Evolutionary conservation across 2,113 vertebrate genomes (phyloP), one percentile per base, ranked within the genome.

Genomic region (Megaptera novaeangliae): DNA sequence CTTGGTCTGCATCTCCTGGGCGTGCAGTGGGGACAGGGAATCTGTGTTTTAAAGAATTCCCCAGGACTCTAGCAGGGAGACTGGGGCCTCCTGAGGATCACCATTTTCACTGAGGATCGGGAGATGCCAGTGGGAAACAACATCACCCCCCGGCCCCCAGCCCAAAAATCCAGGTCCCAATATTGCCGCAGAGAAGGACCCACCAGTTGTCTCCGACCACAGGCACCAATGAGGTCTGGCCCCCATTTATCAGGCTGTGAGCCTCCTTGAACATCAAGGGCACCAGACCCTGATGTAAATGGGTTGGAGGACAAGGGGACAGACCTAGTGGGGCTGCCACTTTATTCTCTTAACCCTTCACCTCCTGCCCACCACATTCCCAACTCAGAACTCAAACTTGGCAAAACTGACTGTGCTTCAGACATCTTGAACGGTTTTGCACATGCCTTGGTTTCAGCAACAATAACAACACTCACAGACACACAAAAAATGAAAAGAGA

Each of bases 401-500:
- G 31, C 44, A 41, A 49, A 49, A 61, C 41, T 5, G 11, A 49
- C 77, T 0, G 6, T 0, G 12, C 23, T 31, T 81, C n/a, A 2
- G 59, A 46, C 95, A 92, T 96, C 91, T 87, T 92, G 96, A 96
- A 88, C 83, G 72, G 52, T 46, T 98, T 95, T 72, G 64, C 74
- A 44, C 91, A 75, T 1, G 63, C 55, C 52, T 85, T 6, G 59
- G 44, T 69, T 91, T 95, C 27, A 74, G 85, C 71, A 86, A 34
- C 61, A 96, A 86, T 63, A 93, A 91, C 93, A 71, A 49, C 31
- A 52, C 31, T 61, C 69, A 41, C 34, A 75, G 77, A n/a, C 46
- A 36, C 85, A 74, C 83, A 49, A n/a, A 94, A 94, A 88, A 74
- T 85, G 27, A 80, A 89, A 71, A 89, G 78, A 85, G 94, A 89